Base-by-base conservation (phyloP, 1,140 invertebrate genomes). In the Panagrolaimus sp. region DNA sequence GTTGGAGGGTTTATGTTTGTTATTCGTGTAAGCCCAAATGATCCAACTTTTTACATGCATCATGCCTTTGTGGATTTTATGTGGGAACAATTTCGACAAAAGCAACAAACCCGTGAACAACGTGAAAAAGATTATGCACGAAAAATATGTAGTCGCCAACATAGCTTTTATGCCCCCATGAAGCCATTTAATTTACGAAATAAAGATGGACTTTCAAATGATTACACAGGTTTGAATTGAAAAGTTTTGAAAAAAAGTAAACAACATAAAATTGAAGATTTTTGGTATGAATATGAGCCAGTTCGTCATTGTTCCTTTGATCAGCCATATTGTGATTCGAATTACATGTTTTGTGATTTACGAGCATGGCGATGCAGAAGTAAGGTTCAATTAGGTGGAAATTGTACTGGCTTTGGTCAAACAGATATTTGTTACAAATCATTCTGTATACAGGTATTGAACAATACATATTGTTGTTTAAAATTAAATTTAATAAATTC, bases 61-160 rank as follows among this genome's bases (percentile, higher is more conserved):
- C 84, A 84, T 73, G 70, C 82, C 6, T 85, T 84, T 73, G 72
- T 85, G 21, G 84, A 84, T 62, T 78, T 74, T 58, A 58, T 84
- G 58, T 84, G 81, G 81, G 82, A 84, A 66, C 73, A 76, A 28
- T 85, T 84, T 67, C 67, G 84, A 32, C 72, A 76, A 32, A 73
- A 72, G 32, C 76, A 76, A 62, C 80, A 80, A 69, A 81, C 72
- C 5, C 67, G 82, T 55, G 45, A 72, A 15, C 74, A 82, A 69
- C 63, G 80, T 45, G 82, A 82, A 52, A 71, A 47, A 12, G 82
- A 82, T 28, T 82, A 76, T 65, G 80, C 82, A 21, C 72, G 48
- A 76, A 77, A 83, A 70, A 78, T 67, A 7, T 82, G 80, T 69
- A 74, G 80, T 58, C 44, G 55, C 24, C 63, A 75, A 28, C 82